These are phyloP conservation scores for Agapostemon virescens DNA, from an alignment of 2,888 invertebrate genomes.

Conservation along the genomic window DNA sequence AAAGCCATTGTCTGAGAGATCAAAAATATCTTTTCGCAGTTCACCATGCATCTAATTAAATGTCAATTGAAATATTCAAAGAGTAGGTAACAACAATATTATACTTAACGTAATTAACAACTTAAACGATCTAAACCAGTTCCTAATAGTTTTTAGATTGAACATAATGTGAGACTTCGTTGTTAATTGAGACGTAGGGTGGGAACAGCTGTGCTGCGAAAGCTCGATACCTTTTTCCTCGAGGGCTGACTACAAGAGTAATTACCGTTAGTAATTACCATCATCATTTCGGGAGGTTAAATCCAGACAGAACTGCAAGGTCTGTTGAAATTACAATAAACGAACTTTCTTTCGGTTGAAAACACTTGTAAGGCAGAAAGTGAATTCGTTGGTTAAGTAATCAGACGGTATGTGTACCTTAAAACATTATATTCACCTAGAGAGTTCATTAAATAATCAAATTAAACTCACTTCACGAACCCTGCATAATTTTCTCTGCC, in stretches of 20 bases:
- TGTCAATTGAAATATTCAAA: background rate
- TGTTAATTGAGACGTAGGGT: constrained; percentile 60
- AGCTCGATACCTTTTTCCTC: constrained; percentile 7
- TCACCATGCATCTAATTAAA: background rate
- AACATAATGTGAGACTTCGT: constrained; percentile 16
- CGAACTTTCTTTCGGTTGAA: background rate
- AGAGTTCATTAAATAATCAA: background rate
- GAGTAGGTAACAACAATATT: background rate
- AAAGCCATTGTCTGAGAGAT: no score
- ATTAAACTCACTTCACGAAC: background rate
- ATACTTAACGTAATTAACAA: background rate
- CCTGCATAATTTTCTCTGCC: background rate
- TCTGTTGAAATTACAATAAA: background rate
- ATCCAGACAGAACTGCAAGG: background rate
- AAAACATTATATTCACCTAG: background rate
- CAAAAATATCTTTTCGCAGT: no score
- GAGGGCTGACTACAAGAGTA: background rate
- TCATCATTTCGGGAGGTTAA: background rate
- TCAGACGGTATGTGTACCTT: background rate
- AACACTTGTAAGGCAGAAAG: background rate
- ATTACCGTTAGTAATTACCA: background rate
- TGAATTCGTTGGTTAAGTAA: background rate
- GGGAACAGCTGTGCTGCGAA: constrained; percentile 49
- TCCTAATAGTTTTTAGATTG: constrained; percentile 6
- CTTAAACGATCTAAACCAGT: background rate